These are phyloP conservation scores for Xerus rutilus DNA, from an alignment of 2,797 vertebrate genomes.

Conservation along the genomic window DNA sequence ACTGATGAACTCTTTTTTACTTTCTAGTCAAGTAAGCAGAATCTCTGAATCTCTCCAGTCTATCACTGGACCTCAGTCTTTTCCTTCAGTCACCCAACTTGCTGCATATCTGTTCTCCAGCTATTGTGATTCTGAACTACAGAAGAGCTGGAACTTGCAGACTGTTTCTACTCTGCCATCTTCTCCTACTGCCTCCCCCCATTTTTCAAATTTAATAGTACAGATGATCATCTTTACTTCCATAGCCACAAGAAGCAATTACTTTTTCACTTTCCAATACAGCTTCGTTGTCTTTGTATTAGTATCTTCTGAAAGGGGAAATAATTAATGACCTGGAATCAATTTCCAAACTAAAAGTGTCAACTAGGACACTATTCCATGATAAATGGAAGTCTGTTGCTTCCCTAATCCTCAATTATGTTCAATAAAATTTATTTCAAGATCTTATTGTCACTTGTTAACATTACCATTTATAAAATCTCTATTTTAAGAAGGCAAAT, in stretches of 20 bases:
- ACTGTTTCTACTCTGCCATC: background rate
- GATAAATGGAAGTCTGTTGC: background rate
- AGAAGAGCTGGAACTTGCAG: background rate
- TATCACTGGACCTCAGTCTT: background rate
- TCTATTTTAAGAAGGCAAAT: constrained; percentile 43
- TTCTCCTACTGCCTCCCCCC: background rate
- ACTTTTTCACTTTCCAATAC: constrained; percentile 17
- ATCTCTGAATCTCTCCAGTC: background rate
- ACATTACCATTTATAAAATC: constrained; percentile 14
- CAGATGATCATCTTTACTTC: constrained; percentile 16
- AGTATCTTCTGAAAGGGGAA: constrained; percentile 19
- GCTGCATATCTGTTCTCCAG: background rate
- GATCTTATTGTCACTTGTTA: constrained; percentile 22
- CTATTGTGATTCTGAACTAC: background rate
- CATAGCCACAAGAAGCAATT: constrained; percentile 40
- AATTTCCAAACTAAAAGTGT: constrained; percentile 31
- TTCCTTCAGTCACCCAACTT: background rate
- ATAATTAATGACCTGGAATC: constrained; percentile 35
- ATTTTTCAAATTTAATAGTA: constrained; percentile 32
- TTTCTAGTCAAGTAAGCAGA: background rate
- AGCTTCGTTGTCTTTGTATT: background rate
- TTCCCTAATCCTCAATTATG: constrained; percentile 18
- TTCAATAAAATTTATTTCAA: constrained; percentile 46
- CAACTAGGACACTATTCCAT: background rate
- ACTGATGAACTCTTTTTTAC: background rate